These are phyloP conservation scores for Platerodrilus igneus DNA, from an alignment of 2,888 invertebrate genomes.

Conservation along the genomic window DNA sequence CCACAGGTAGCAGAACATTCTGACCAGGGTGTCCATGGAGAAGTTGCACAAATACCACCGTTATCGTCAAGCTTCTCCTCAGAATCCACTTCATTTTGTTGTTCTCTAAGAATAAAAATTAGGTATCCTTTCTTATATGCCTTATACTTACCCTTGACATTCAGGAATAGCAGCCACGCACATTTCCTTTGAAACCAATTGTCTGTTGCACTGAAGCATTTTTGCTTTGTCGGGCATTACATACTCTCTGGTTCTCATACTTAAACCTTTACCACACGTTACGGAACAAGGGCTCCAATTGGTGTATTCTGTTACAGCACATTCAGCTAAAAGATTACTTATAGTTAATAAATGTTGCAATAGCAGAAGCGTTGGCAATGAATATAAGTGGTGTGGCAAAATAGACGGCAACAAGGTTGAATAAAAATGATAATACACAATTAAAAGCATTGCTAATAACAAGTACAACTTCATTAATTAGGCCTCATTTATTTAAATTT, in stretches of 20 bases:
- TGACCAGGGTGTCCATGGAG: conserved; percentile 75
- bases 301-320: conserved; percentile 70
- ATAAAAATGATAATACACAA: too few relatives aligned
- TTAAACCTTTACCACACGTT: conserved; percentile 81
- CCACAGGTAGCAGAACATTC: conserved; percentile 87
- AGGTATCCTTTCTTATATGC: conserved; percentile 4
- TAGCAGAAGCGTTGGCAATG: not conserved
- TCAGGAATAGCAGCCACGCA: conserved; percentile 73
- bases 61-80: conserved; percentile 35
- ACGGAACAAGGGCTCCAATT: conserved; percentile 79
- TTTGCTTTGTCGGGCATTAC: conserved; percentile 66
- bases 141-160: conserved; percentile 60
- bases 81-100: conserved; percentile 19
- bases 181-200: conserved; percentile 85
- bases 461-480: too few relatives aligned
- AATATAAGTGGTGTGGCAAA: not conserved
- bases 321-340: conserved; percentile 62
- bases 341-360: not conserved
- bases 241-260: conserved; percentile 73
- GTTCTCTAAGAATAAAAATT: too few relatives aligned
- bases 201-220: conserved; percentile 64
- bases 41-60: conserved; percentile 60
- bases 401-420: not conserved
- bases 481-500: too few relatives aligned
- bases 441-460: too few relatives aligned